Evolutionary conservation across 2,797 vertebrate species (phyloP), one percentile per base, ranked within the genome.

Genomic region (Sebastes kiyomatsui): DNA sequence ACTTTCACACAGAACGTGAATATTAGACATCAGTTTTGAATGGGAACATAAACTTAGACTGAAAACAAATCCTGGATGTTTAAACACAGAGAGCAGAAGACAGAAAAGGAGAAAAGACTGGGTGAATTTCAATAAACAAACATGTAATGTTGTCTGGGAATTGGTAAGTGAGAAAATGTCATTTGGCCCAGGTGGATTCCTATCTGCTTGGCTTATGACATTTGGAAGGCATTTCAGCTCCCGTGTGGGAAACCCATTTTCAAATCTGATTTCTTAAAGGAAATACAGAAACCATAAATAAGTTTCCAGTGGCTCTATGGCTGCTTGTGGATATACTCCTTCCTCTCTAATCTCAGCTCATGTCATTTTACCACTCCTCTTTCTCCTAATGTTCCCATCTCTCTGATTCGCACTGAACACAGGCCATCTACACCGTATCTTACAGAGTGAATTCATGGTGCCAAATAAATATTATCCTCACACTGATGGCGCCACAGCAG

Each of bases 161-260:
- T n/a, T 71, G 56, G 14, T 66, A 33, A 68, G 61, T 2, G 20
- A 59, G 77, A 78, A 89, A 92, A 90, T 85, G 81, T 86, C 84
- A 88, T 77, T 69, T 46, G 35, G 83, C 52, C 80, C 77, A 72
- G 80, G 83, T 81, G 81, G 75, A 77, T 58, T 77, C 7, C 54
- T 54, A 16, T 86, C 77, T 78, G 81, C 60, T 79, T 64, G 79
- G 59, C 62, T 81, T 30, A 54, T 81, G 87, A 80, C 81, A 74
- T 85, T 87, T 88, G 18, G 64, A 11, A 55, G 27, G 14, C 61
- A 77, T 72, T 74, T 73, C 8, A 61, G 77, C 23, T 75, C 64
- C 66, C 14, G 2, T 23, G 58, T 38, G 76, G 3, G 54, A 64
- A 78, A 79, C 16, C 42, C n/a, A 62, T 73, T 77, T 62, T 74